Conservation (phyloP, 2,113 vertebrate species). For the Probosciger aterrimus region DNA sequence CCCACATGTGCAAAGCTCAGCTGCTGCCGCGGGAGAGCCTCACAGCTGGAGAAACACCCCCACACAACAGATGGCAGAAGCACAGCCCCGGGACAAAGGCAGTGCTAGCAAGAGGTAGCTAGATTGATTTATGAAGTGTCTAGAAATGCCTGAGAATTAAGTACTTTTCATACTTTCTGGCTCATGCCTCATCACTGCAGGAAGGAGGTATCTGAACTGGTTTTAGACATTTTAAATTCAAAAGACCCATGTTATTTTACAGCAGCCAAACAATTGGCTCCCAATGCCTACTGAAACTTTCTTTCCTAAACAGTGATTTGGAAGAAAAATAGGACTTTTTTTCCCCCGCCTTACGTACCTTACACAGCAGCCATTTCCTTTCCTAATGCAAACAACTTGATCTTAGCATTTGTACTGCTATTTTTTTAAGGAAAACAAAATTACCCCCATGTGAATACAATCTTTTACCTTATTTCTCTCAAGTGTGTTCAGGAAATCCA, state of each 20-base stretch:
- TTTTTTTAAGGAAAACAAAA: not conserved
- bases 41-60: not conserved
- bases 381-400: not conserved
- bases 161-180: not conserved
- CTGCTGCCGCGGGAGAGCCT: not conserved
- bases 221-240: not conserved
- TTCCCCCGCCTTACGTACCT: not conserved
- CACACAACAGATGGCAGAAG: not conserved
- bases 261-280: not conserved
- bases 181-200: not conserved
- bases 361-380: not conserved
- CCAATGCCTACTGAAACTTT: not conserved
- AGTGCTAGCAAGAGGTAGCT: not conserved
- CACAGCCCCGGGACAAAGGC: not conserved
- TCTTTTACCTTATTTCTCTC: slow-evolving; percentile 87
- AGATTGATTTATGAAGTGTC: not conserved
- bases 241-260: not conserved
- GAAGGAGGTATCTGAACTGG: not conserved
- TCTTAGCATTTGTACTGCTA: not conserved
- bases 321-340: not conserved
- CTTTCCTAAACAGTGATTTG: not conserved
- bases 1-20: not conserved
- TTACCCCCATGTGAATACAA: not conserved
- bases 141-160: not conserved
- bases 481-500: slow-evolving; percentile 82